Conservation (phyloP, 2,113 vertebrate species). For the Fregetta grallaria region DNA sequence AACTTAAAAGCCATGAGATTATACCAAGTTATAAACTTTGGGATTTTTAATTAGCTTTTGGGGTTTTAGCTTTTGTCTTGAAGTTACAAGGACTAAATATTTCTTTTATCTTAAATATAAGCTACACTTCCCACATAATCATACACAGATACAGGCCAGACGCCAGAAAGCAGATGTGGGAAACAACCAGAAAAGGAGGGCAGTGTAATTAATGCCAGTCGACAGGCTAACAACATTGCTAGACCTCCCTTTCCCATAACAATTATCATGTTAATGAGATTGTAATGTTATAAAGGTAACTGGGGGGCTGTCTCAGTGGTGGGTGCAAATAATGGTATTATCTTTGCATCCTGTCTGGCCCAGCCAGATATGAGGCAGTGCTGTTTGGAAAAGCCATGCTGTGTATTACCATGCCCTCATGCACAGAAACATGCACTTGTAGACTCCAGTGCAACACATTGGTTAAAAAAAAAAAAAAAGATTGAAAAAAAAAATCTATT, state of each 20-base stretch:
- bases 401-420: not conserved
- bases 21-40: not conserved
- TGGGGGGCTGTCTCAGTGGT: not conserved
- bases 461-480: not conserved
- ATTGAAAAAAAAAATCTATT: not conserved
- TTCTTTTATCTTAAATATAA: constrained; percentile 32
- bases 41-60: not conserved
- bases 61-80: not conserved
- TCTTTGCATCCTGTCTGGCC: not conserved
- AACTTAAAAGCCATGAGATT: not conserved
- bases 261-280: not conserved
- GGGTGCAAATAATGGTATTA: not conserved
- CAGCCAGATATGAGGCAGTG: not conserved
- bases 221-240: not conserved
- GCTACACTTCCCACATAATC: not conserved
- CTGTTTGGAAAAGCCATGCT: not conserved
- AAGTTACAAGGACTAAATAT: not conserved
- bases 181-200: not conserved
- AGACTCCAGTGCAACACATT: not conserved
- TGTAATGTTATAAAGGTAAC: not conserved
- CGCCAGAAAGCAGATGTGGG: not conserved
- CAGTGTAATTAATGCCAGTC: not conserved
- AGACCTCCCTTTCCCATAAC: not conserved
- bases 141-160: not conserved
- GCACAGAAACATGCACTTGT: not conserved